phyloP scores from a whole-genome alignment of 2,797 vertebrate species.

The Acrossocheilus wenchowensis region DNA sequence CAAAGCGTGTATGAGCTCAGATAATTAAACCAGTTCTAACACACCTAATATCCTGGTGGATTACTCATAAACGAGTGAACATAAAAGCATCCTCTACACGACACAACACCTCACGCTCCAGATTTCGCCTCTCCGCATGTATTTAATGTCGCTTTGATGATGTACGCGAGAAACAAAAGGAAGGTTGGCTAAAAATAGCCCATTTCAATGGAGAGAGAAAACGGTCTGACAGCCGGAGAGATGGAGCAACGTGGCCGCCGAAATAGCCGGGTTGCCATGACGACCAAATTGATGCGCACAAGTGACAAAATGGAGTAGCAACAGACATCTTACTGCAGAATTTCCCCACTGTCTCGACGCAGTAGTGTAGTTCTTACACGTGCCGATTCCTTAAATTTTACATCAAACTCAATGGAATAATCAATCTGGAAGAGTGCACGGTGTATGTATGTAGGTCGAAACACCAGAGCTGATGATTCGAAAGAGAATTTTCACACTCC shows the following conservation, averaged over 20 bases:
- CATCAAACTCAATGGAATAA: background rate
- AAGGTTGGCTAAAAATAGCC: conserved; percentile 66
- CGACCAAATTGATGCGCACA: conserved; percentile 63
- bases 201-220: conserved; percentile 56
- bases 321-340: conserved; percentile 64
- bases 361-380: background rate
- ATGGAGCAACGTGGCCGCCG: conserved; percentile 53
- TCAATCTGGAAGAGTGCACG: background rate
- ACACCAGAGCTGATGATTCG: background rate
- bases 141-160: conserved; percentile 57
- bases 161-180: conserved; percentile 64
- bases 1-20: background rate
- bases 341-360: conserved; percentile 1
- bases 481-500: conserved; percentile 29
- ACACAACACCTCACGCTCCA: conserved; percentile 17
- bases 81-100: conserved; percentile 31
- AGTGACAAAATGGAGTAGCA: conserved; percentile 66
- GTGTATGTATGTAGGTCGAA: background rate
- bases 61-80: conserved; percentile 21
- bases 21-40: conserved; percentile 30
- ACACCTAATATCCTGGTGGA: conserved; percentile 1
- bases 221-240: conserved; percentile 53
- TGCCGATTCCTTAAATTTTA: background rate
- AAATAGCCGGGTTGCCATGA: conserved; percentile 69
- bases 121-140: conserved; percentile 15